Evolutionary conservation across 2,113 vertebrate genomes (phyloP).

Genomic region (Cavia porcellus): DNA sequence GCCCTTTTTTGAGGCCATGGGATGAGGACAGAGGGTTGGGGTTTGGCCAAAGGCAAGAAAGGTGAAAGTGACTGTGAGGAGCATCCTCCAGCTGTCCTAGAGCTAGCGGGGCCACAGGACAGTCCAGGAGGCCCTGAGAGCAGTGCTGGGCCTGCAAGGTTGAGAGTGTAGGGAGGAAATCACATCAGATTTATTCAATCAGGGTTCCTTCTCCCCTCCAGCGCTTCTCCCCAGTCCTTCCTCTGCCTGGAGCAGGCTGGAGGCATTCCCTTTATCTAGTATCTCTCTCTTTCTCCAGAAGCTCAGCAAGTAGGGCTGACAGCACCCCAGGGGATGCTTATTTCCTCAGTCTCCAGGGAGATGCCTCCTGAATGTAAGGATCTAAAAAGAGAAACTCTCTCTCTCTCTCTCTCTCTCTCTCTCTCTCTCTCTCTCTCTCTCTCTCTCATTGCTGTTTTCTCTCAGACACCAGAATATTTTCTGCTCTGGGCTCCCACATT

Average conservation of each 20-base stretch:
- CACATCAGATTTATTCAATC: neutral
- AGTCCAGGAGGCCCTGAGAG: neutral
- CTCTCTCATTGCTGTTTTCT: constrained; percentile 64
- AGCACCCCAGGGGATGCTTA: constrained; percentile 59
- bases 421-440: no score
- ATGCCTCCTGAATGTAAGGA: constrained; percentile 71
- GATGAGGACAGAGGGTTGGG: neutral
- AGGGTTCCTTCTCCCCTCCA: neutral
- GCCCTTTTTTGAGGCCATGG: neutral
- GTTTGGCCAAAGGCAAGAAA: neutral
- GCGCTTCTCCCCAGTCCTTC: neutral
- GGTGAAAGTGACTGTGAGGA: neutral
- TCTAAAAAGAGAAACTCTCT: constrained; percentile 74
- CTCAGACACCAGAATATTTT: constrained; percentile 53
- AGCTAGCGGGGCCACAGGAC: neutral
- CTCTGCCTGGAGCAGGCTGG: constrained; percentile 5
- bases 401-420: no score
- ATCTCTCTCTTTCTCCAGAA: constrained; percentile 30
- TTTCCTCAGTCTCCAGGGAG: constrained; percentile 77
- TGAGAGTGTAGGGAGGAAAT: neutral
- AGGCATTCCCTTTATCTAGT: constrained; percentile 16
- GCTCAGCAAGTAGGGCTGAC: constrained; percentile 55
- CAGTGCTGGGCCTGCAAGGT: neutral
- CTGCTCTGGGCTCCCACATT: constrained; percentile 69
- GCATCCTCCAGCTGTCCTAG: neutral